Evolutionary conservation across 2,113 vertebrate genomes (phyloP).

Genomic region (Camelus bactrianus): DNA sequence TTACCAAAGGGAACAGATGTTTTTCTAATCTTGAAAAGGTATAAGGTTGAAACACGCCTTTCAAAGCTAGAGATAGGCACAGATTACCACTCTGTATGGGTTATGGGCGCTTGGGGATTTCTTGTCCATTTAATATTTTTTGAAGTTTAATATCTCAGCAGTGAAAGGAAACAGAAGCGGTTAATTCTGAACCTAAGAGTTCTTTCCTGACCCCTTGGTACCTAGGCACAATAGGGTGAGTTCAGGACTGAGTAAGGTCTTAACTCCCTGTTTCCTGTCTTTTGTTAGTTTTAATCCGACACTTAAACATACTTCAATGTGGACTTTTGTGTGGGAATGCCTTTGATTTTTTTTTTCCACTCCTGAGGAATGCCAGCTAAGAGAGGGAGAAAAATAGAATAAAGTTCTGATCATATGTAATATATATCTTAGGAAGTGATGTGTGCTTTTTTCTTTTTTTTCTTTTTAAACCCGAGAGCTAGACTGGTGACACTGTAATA

Average conservation of each 20-base stretch:
- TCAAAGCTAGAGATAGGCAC: constrained; percentile 60
- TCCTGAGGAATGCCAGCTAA: constrained; percentile 45
- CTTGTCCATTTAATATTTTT: constrained; percentile 75
- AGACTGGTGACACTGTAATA: background rate
- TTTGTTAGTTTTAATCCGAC: constrained; percentile 74
- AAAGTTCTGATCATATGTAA: constrained; percentile 20
- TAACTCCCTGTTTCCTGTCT: constrained; percentile 70
- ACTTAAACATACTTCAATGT: constrained; percentile 59
- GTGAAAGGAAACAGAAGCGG: constrained; percentile 80
- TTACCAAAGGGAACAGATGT: constrained; percentile 54
- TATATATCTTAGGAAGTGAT: constrained; percentile 53
- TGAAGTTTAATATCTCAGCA: constrained; percentile 76
- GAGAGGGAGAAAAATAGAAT: constrained; percentile 33
- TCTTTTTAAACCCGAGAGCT: background rate
- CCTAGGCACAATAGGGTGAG: constrained; percentile 75
- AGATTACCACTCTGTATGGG: constrained; percentile 8
- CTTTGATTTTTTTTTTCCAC: constrained; percentile 53
- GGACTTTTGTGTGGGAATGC: constrained; percentile 23
- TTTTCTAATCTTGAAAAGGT: constrained; percentile 76
- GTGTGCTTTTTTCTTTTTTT: background rate
- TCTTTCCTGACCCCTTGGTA: constrained; percentile 75
- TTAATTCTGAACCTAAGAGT: constrained; percentile 61
- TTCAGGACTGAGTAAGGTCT: constrained; percentile 75
- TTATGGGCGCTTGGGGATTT: constrained; percentile 66
- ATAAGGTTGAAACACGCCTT: constrained; percentile 73